These are phyloP conservation scores for Megaleporinus macrocephalus DNA, from an alignment of 2,113 vertebrate species.

Conservation along the genomic window DNA sequence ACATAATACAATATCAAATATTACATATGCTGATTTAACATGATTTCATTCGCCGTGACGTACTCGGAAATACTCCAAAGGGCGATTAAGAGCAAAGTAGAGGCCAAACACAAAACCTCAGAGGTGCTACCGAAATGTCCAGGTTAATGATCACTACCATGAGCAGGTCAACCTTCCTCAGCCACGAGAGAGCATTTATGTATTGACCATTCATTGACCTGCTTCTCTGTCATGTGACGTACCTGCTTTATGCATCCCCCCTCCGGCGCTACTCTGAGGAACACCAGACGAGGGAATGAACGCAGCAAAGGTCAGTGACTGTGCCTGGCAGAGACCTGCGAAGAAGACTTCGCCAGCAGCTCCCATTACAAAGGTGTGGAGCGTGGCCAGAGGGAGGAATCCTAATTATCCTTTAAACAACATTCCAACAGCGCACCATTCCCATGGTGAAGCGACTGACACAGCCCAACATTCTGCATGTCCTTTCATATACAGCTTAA, in stretches of 20 bases:
- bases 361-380: conserved; percentile 44
- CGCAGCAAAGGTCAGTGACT: conserved; percentile 21
- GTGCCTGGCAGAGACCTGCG: conserved; percentile 30
- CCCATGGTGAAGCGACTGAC: conserved; percentile 12
- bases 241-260: background rate
- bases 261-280: background rate
- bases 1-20: no score
- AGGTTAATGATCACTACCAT: background rate
- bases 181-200: background rate
- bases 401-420: conserved; percentile 32
- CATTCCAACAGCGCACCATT: conserved; percentile 23
- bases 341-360: conserved; percentile 9
- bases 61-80: no score
- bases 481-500: background rate
- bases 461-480: background rate
- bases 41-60: no score
- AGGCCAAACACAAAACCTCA: background rate
- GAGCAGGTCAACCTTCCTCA: background rate
- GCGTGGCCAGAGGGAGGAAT: conserved; percentile 43
- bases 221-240: background rate
- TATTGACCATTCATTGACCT: background rate
- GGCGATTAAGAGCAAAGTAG: background rate
- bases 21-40: no score
- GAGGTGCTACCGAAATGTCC: background rate
- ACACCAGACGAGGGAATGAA: conserved; percentile 32